phyloP scores from a whole-genome alignment of 1,140 invertebrate genomes.

The Apolygus lucorum region DNA sequence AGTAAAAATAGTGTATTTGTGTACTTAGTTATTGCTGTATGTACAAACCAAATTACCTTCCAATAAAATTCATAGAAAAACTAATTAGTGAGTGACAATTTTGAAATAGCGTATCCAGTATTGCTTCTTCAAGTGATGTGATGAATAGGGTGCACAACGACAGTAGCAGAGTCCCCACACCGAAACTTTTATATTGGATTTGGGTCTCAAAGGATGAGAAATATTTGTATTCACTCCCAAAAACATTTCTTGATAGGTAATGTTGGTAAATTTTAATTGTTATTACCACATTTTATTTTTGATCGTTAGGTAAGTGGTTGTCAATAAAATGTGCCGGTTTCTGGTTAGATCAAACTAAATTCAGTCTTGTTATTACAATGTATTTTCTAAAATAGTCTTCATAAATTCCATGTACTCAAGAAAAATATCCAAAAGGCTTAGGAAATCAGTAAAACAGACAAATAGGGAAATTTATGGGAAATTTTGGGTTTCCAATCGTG shows the following conservation, averaged over 20 bases:
- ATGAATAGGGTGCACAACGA: neutral
- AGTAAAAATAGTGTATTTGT: neutral
- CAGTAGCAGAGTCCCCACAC: no score
- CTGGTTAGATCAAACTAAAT: no score
- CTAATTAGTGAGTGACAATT: neutral
- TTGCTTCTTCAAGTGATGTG: neutral
- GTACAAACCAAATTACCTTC: neutral
- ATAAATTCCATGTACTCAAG: no score
- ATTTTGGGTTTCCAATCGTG: no score
- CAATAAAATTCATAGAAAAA: neutral
- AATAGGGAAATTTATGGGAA: no score
- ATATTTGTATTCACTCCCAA: neutral
- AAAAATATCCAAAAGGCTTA: no score
- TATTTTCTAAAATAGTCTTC: no score
- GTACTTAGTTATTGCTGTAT: neutral
- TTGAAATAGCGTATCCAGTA: neutral
- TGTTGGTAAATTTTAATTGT: neutral
- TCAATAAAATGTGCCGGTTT: no score
- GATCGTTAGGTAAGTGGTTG: no score
- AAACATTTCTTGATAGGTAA: neutral
- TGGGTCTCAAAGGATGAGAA: neutral
- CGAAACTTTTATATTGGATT: neutral
- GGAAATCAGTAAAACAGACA: no score
- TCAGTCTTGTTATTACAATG: no score
- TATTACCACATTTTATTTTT: no score